Percentiles rank a stretch among this genome's conserved stretches.
These are phyloP conservation scores for Takifugu bimaculatus DNA, from an alignment of 2,113 vertebrate genomes.

Conservation along the genomic window DNA sequence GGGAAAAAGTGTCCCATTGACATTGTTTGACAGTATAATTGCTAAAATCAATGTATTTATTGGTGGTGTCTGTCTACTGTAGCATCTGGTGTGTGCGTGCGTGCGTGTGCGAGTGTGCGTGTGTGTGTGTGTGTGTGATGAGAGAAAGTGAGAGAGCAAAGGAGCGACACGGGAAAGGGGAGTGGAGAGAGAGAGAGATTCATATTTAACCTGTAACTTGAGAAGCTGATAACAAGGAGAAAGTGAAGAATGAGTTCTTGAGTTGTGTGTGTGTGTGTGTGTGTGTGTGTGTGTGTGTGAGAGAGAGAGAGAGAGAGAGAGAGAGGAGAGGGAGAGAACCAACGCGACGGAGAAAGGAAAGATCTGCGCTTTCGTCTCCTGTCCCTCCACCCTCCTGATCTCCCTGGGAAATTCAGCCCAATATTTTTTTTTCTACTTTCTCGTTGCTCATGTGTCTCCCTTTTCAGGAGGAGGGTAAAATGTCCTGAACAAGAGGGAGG, in stretches of 20 bases:
- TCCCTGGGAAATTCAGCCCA: slow-evolving; percentile 61
- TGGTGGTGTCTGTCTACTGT: slow-evolving; percentile 31
- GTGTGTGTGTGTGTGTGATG: not conserved
- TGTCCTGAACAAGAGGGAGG: slow-evolving; percentile 59
- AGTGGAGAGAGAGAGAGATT: slow-evolving; percentile 40
- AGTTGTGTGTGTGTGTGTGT: slow-evolving; percentile 16
- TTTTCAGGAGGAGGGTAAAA: slow-evolving; percentile 46
- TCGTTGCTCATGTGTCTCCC: slow-evolving; percentile 48
- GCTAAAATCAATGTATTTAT: slow-evolving; percentile 51
- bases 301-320: not conserved
- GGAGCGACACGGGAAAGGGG: not conserved
- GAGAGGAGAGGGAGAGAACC: slow-evolving; percentile 1
- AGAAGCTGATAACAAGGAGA: slow-evolving; percentile 73
- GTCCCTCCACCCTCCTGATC: slow-evolving; percentile 37
- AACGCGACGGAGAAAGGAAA: slow-evolving; percentile 38
- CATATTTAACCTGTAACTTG: slow-evolving; percentile 76
- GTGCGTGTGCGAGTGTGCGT: slow-evolving; percentile 12
- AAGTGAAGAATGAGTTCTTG: slow-evolving; percentile 42
- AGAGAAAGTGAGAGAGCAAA: not conserved
- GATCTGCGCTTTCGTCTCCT: slow-evolving; percentile 49
- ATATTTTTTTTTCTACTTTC: slow-evolving; percentile 32
- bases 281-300: not conserved
- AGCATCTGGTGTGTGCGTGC: slow-evolving; percentile 25
- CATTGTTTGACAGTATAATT: slow-evolving; percentile 29
- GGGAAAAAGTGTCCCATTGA: slow-evolving; percentile 23